Evolutionary conservation across 2,113 vertebrate genomes (phyloP), one percentile per base, ranked within the genome.

Genomic region (Oreocharis arfaki): DNA sequence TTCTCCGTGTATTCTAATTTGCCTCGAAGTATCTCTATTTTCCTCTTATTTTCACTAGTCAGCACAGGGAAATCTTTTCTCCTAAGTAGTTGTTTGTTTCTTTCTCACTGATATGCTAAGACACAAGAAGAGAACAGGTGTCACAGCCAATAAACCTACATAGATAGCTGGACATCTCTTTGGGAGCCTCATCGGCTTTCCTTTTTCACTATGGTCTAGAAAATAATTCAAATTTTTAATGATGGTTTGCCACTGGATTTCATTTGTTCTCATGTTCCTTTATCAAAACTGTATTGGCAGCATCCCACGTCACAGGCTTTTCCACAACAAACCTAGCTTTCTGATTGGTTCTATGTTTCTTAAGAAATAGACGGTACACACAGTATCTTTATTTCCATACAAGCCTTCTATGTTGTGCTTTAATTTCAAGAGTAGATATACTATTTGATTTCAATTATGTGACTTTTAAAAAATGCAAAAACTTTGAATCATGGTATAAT

Each of bases 121-220:
- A 30, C 26, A 13, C 9, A 74, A 52, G 24, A 84, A 56, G 9
- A 87, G 77, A 77, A 65, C 9, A 10, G 12, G 8, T 78, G 13
- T 24, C 6, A 14, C 11, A 65, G 15, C 4, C 18, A n/a, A 20
- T n/a, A 24, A 64, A 10, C 3, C 2, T 73, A 10, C 0, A 1
- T 13, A 33, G 37, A 9, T 24, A 35, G 7, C 49, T 93, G 57
- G 64, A 42, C 9, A 7, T 20, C 24, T 49, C 22, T 42, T 39
- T 33, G 6, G 12, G 16, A 73, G 2, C 9, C 21, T 47, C 20
- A 47, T 39, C 35, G 56, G 3, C 9, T 60, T 32, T 73, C 10
- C 2, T 52, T 75, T 89, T 47, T 52, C 22, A 33, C 7, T 22
- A 7, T 13, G 53, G 4, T 27, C 21, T 55, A 27, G 20, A 83